Percentiles rank a stretch among this genome's conserved stretches.
Evolutionary conservation across 2,113 vertebrate species (phyloP).

Genomic region (Corynorhinus townsendii): DNA sequence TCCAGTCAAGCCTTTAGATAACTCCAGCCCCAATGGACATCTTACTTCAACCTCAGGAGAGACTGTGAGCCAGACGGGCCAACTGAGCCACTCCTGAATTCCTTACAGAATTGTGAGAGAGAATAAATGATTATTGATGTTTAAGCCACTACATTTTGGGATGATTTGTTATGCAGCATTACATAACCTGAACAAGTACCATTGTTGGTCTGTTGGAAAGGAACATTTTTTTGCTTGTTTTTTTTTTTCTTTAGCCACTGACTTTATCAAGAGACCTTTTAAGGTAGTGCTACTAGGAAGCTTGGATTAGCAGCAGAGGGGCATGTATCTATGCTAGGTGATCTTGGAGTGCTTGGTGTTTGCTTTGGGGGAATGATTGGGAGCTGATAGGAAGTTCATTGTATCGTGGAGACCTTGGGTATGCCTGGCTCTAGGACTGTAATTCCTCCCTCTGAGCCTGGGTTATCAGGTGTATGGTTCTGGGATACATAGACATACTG

Average conservation of each 20-base stretch:
- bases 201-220: conserved; percentile 15
- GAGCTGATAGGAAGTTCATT: not conserved
- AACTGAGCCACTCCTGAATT: not conserved
- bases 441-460: not conserved
- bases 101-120: not conserved
- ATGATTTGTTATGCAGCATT: conserved; percentile 10
- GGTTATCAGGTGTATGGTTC: not conserved
- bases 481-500: not conserved
- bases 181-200: not conserved
- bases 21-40: not conserved
- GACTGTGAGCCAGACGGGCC: not conserved
- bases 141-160: not conserved
- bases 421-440: not conserved
- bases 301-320: not conserved
- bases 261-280: conserved; percentile 24
- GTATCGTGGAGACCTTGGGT: not conserved
- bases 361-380: not conserved
- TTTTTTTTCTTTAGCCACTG: not conserved
- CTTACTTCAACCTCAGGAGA: not conserved
- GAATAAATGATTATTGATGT: conserved; percentile 26
- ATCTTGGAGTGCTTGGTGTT: not conserved
- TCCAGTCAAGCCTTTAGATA: conserved; percentile 1
- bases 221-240: conserved; percentile 26
- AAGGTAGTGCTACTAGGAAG: not conserved
- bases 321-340: not conserved